These are phyloP conservation scores for Drosophila anomelani DNA, from an alignment of 2,888 invertebrate species.

Conservation along the genomic window DNA sequence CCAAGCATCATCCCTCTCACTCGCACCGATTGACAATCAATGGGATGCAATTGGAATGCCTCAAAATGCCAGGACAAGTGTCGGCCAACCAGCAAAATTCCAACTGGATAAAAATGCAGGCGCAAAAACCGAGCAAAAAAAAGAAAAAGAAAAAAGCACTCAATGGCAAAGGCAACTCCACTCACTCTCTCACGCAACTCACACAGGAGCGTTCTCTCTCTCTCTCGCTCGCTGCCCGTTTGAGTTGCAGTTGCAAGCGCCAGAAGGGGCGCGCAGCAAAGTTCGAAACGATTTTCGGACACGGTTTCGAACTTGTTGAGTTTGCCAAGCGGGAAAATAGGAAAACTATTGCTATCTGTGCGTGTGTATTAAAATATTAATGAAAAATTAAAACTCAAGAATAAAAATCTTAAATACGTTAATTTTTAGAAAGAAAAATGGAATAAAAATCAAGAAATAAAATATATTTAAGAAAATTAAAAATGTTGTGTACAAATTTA, in stretches of 20 bases:
- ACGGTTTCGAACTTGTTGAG: conserved; percentile 59
- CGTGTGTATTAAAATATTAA: no score
- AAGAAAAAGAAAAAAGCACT: conserved; percentile 24
- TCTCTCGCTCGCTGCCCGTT: conserved; percentile 14
- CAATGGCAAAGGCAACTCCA: conserved; percentile 50
- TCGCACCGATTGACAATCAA: conserved; percentile 14
- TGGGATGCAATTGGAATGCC: conserved; percentile 4
- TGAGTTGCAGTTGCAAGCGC: conserved; percentile 62
- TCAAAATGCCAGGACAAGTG: conserved; percentile 22
- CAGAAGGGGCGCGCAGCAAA: conserved; percentile 56
- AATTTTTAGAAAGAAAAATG: not conserved
- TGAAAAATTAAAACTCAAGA: not conserved
- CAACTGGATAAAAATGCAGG: conserved; percentile 17
- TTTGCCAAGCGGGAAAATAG: conserved; percentile 6
- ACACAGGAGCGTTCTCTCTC: not conserved
- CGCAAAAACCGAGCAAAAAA: conserved; percentile 5
- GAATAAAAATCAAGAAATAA: not conserved
- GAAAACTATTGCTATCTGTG: not conserved
- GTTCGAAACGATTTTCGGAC: conserved; percentile 56
- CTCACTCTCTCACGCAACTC: conserved; percentile 10
- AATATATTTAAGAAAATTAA: not conserved
- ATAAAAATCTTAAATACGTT: rapidly evolving
- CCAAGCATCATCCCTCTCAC: not conserved
- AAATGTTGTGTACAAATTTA: not conserved
- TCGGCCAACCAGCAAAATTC: conserved; percentile 16